Percentiles rank a stretch among this genome's conserved stretches.
Evolutionary conservation across 1,140 invertebrate species (phyloP).

Genomic region (Latrodectus geometricus): DNA sequence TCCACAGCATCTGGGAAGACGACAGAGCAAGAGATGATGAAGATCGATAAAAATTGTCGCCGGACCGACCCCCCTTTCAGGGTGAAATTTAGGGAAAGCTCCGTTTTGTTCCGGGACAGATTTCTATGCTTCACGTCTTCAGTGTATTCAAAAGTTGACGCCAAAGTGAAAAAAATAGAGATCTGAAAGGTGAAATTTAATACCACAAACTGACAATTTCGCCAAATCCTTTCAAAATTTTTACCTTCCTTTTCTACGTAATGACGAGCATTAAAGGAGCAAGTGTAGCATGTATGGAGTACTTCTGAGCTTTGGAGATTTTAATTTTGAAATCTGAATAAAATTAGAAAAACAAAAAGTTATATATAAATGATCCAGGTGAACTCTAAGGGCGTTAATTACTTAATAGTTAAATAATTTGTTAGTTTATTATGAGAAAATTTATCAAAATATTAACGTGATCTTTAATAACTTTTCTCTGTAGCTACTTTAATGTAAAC

Average conservation of each 20-base stretch:
- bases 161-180: neutral
- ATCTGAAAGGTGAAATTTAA: neutral
- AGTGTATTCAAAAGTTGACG: neutral
- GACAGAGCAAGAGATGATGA: constrained; percentile 19
- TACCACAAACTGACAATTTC: neutral
- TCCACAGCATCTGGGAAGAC: constrained; percentile 3
- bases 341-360: neutral
- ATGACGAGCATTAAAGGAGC: neutral
- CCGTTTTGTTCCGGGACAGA: neutral
- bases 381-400: neutral
- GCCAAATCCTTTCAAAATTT: neutral
- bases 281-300: neutral
- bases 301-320: neutral
- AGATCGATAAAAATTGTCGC: constrained; percentile 57
- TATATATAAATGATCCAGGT: neutral
- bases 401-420: no score
- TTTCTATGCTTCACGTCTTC: neutral
- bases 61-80: neutral
- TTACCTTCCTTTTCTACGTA: neutral
- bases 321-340: neutral
- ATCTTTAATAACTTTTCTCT: no score
- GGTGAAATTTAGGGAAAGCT: neutral
- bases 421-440: no score
- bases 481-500: no score
- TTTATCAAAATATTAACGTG: no score